Percentiles rank a stretch among this genome's conserved stretches.
These are phyloP conservation scores for Manacus vitellinus DNA, from an alignment of 2,113 vertebrate genomes.

Conservation along the genomic window DNA sequence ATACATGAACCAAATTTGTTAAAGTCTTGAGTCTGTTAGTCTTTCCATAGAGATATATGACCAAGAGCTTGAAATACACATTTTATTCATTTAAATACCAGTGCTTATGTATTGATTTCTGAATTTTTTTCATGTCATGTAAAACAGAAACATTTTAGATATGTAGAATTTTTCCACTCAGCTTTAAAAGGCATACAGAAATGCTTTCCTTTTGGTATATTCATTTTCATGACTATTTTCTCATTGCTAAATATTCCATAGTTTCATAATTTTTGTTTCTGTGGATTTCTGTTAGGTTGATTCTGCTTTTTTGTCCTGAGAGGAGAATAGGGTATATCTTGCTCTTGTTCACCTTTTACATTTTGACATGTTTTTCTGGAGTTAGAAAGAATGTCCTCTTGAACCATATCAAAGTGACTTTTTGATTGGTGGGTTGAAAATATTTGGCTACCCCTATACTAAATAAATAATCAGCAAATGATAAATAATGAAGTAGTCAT, in stretches of 20 bases:
- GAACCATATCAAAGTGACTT: neutral
- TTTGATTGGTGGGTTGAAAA: neutral
- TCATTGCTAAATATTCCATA: neutral
- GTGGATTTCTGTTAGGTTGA: neutral
- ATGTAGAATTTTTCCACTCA: neutral
- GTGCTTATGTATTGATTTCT: neutral
- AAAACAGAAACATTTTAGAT: neutral
- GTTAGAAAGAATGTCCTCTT: neutral
- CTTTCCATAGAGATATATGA: neutral
- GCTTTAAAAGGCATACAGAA: neutral
- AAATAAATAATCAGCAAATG: constrained; percentile 37
- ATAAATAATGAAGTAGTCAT: constrained; percentile 58
- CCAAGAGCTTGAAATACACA: neutral
- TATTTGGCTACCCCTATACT: neutral
- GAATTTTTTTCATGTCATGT: neutral
- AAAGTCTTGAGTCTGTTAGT: neutral
- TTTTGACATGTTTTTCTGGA: neutral
- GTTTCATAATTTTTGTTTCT: neutral
- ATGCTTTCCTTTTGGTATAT: neutral
- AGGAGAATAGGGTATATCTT: neutral
- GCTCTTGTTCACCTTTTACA: neutral
- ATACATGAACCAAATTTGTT: neutral
- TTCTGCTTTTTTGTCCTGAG: neutral
- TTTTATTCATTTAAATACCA: neutral
- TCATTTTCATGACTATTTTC: neutral